Percentiles rank a stretch among this genome's conserved stretches.
These are phyloP conservation scores for Zaprionus lachaisei DNA, from an alignment of 1,140 invertebrate species.

Conservation along the genomic window DNA sequence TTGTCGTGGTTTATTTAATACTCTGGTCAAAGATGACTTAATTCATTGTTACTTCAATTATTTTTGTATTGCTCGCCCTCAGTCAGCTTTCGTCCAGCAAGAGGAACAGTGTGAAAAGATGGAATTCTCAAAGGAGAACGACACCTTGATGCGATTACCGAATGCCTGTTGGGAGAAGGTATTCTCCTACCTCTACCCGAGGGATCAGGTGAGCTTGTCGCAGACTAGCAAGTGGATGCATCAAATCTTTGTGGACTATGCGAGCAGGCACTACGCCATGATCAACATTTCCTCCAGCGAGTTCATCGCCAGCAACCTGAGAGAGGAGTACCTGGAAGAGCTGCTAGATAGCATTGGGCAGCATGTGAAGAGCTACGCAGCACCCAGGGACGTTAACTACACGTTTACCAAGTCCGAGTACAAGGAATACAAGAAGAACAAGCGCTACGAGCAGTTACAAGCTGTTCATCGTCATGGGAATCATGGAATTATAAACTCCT, in stretches of 20 bases:
- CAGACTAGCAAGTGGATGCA: background rate
- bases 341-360: background rate
- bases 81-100: background rate
- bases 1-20: background rate
- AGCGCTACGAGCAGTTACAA: background rate
- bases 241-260: background rate
- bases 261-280: background rate
- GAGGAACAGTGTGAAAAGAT: background rate
- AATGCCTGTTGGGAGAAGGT: background rate
- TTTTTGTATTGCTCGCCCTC: background rate
- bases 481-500: background rate
- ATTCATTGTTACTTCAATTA: background rate
- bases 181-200: background rate
- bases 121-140: constrained; percentile 22
- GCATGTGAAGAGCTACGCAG: background rate
- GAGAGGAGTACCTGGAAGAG: background rate
- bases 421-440: background rate
- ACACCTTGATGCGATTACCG: background rate
- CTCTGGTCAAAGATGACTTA: background rate
- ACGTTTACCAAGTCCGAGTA: background rate
- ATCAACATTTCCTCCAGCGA: background rate
- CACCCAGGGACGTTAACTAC: background rate
- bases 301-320: background rate
- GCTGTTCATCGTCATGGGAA: background rate
- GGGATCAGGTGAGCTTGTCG: background rate